Percentiles rank a stretch among this genome's conserved stretches.
Conservation (phyloP, 2,113 vertebrate species). For the Syngnathus floridae region DNA sequence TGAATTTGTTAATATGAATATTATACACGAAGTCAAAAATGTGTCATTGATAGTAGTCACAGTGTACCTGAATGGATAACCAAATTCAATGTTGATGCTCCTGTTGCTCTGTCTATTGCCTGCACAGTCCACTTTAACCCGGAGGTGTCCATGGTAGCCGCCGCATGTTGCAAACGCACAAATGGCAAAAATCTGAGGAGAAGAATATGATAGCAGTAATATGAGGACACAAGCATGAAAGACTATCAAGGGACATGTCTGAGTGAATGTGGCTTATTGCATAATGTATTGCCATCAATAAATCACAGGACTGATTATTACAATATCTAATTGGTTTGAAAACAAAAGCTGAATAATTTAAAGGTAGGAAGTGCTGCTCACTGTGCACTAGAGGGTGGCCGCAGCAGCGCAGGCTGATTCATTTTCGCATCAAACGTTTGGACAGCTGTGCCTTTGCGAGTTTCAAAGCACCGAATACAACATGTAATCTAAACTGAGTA, state of each 20-base stretch:
- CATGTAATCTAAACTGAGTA: neutral
- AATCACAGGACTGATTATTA: slow-evolving; percentile 33
- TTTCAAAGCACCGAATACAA: neutral
- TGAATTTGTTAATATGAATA: neutral
- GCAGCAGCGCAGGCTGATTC: slow-evolving; percentile 32
- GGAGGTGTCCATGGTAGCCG: slow-evolving; percentile 90
- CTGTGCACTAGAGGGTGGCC: slow-evolving; percentile 54
- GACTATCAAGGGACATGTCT: neutral
- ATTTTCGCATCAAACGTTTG: slow-evolving; percentile 4
- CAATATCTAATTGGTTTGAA: slow-evolving; percentile 41
- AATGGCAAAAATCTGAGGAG: slow-evolving; percentile 92
- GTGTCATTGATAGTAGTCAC: neutral
- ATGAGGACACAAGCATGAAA: neutral
- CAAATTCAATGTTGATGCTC: slow-evolving; percentile 84
- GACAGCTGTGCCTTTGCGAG: neutral
- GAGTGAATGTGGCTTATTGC: slow-evolving; percentile 4
- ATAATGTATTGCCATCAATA: slow-evolving; percentile 39
- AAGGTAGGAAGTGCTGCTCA: slow-evolving; percentile 47
- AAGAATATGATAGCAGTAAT: slow-evolving; percentile 15
- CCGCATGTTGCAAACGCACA: slow-evolving; percentile 99
- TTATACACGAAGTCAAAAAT: neutral
- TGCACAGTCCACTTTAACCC: slow-evolving; percentile 91
- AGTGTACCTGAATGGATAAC: slow-evolving; percentile 92
- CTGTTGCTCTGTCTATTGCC: slow-evolving; percentile 87
- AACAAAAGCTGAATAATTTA: slow-evolving; percentile 67